Evolutionary conservation across 1,140 invertebrate species (phyloP), one percentile per base, ranked within the genome.

Genomic region (Bombus vancouverensis): DNA sequence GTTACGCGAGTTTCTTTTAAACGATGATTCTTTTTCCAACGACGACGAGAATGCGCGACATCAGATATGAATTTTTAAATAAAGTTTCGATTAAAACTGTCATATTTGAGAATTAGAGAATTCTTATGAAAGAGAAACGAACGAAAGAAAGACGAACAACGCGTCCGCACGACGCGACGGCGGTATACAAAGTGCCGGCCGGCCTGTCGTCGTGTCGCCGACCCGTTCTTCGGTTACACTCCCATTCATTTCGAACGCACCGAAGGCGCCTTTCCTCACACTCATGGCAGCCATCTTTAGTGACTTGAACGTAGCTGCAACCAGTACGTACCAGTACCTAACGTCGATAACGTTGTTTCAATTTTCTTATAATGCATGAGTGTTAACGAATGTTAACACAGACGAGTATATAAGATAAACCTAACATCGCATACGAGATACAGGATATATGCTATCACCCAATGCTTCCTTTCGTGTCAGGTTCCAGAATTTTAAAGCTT

Each of bases 181-280:
- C 88, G 89, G 85, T 90, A 91, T 92, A 89, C 92, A 70, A 87
- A 93, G 88, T 93, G 91, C 92, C 92, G 91, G 92, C 92, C 79
- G 87, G 86, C 71, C 81, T 57, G 62, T 75, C 68, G 83, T 42
- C 78, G 37, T 83, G 74, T 72, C 81, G 70, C 44, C 75, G 74
- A 80, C 39, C 65, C 74, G 80, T 77, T 73, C 65, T 82, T 70
- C 71, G 72, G 57, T 81, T 88, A 62, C n/a, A 53, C 83, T 85
- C 81, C 74, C 87, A 88, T 92, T 89, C 85, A 83, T 85, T 83
- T 78, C 66, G 18, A 37, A 25, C 15, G 15, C 25, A 34, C 28
- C 15, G 44, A 74, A 71, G 62, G 59, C 77, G 87, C 62, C 75
- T 15, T 88, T 86, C 25, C 18, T 47, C 47, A 25, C n/a, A 4